Base-by-base conservation (phyloP, 1,140 invertebrate species). In the Monochamus saltuarius region DNA sequence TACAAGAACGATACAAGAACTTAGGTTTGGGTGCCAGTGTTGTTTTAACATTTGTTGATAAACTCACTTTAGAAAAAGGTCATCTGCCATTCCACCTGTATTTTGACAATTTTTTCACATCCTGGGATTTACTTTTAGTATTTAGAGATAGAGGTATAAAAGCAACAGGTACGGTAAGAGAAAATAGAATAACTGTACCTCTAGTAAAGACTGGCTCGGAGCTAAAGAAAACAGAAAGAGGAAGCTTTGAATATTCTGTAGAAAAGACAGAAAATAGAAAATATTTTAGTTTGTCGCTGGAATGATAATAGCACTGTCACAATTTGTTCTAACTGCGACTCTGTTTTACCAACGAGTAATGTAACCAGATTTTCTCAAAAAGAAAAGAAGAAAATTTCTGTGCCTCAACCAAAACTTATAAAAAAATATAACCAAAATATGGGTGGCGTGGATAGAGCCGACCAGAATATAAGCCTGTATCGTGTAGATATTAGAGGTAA, bases 381-480 rank as follows among this genome's bases (percentile, higher is more conserved):
- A 58, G 59, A 64, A 35, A 62, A 67, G 37, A 64, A 69, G 53
- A 51, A 67, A 52, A 57, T 65, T 39, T 38, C 13, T 10, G 54
- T 68, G 35, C 52, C 55, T 19, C 64, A 66, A 61, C 64, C 68
- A 37, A 10, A 59, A 47, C 19, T 22, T 69, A 66, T 45, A n/a
- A n/a, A n/a, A n/a, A n/a, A n/a, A n/a, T n/a, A n/a, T n/a, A n/a
- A n/a, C n/a, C n/a, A n/a, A n/a, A n/a, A n/a, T n/a, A n/a, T n/a
- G n/a, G n/a, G n/a, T n/a, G n/a, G n/a, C n/a, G n/a, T n/a, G n/a
- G n/a, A n/a, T n/a, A 58, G 64, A 10, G 47, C 58, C 16, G 68
- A 72, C 35, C 49, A 66, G 49, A 64, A 67, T 54, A 67, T 70
- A 29, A 53, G 54, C 38, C 56, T 66, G 8, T 66, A 66, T 49